Percentiles rank a stretch among this genome's conserved stretches.
Evolutionary conservation across 2,113 vertebrate genomes (phyloP).

Genomic region (Phocoena sinus): DNA sequence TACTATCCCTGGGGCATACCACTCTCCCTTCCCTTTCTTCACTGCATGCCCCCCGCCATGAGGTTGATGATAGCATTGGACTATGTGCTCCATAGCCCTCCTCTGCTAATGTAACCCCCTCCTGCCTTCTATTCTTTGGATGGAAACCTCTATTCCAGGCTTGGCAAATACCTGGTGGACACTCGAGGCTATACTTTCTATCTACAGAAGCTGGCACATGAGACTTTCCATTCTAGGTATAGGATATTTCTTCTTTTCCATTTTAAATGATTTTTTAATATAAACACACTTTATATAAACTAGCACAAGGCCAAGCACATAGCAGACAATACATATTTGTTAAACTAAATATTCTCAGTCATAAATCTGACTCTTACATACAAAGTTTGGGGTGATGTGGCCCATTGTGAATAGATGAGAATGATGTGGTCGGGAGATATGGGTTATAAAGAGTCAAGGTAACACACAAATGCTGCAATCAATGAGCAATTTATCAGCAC

Average conservation of each 20-base stretch:
- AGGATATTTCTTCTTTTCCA: slow-evolving; percentile 8
- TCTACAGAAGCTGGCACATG: background rate
- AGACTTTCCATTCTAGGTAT: background rate
- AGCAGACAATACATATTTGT: background rate
- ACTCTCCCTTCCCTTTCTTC: background rate
- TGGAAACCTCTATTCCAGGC: background rate
- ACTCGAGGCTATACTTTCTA: background rate
- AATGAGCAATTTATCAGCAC: background rate
- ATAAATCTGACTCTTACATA: background rate
- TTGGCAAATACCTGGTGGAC: background rate
- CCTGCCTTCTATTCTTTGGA: background rate
- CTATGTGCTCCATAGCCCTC: background rate
- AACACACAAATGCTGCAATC: background rate
- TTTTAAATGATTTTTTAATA: slow-evolving; percentile 5
- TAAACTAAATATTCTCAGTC: background rate
- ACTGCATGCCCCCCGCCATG: rapidly evolving
- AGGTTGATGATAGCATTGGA: background rate
- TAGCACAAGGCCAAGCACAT: background rate
- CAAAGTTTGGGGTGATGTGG: background rate
- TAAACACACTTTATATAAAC: background rate
- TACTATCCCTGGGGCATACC: background rate
- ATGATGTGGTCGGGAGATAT: background rate
- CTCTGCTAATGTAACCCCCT: background rate
- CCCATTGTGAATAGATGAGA: background rate
- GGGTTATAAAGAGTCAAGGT: background rate